phyloP scores from a whole-genome alignment of 2,113 vertebrate species.

The Elaphurus davidianus region DNA sequence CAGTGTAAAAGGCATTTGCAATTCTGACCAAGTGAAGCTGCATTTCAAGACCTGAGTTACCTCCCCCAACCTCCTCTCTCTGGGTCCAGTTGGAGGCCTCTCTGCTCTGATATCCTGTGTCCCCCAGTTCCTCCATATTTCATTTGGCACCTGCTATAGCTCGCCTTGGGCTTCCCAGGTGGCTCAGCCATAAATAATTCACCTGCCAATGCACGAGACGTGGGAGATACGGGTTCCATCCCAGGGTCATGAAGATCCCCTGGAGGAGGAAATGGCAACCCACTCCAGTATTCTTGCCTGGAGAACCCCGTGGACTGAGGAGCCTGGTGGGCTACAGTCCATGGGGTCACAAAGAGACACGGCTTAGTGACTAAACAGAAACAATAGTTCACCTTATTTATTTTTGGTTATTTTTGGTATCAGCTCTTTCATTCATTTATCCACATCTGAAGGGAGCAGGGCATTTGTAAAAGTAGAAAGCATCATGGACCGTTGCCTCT shows the following conservation, averaged over 20 bases:
- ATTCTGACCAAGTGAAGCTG: not conserved
- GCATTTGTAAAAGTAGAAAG: not conserved
- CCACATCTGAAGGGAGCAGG: not conserved
- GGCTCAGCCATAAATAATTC: not conserved
- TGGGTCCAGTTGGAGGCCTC: not conserved
- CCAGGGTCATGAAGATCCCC: not conserved
- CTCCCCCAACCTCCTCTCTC: not conserved
- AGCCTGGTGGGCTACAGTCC: not conserved
- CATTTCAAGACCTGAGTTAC: not conserved
- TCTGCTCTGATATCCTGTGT: not conserved
- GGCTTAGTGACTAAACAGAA: not conserved
- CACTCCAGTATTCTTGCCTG: not conserved
- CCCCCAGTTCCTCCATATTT: not conserved
- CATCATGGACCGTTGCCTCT: not conserved
- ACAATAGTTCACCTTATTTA: not conserved
- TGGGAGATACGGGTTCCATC: not conserved
- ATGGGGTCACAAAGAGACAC: not conserved
- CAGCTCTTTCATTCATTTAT: not conserved
- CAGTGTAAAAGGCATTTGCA: not conserved
- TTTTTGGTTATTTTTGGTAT: not conserved
- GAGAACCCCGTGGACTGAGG: not conserved
- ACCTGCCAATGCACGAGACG: not conserved
- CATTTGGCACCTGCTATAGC: too few species aligned
- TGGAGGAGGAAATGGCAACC: not conserved
- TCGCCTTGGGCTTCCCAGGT: not conserved